These are phyloP conservation scores for Phoxinus dragarum DNA, from an alignment of 2,797 vertebrate species.

Conservation along the genomic window DNA sequence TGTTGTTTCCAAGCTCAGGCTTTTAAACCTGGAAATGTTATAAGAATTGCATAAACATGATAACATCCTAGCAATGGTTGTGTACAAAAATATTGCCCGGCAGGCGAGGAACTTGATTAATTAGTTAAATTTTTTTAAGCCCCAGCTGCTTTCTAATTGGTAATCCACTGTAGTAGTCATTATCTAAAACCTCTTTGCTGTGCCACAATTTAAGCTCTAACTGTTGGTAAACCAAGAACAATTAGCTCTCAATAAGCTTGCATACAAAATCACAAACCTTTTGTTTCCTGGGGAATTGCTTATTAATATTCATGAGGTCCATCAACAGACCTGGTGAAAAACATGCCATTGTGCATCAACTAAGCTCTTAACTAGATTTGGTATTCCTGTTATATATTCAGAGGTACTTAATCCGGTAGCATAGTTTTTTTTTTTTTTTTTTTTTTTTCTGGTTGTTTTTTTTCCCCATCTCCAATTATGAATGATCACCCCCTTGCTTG, in stretches of 20 bases:
- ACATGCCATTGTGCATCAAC: slow-evolving; percentile 30
- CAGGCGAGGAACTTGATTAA: slow-evolving; percentile 63
- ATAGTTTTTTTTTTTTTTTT: background rate
- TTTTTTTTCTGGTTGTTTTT: background rate
- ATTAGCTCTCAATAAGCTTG: slow-evolving; percentile 58
- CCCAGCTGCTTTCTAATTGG: slow-evolving; percentile 54
- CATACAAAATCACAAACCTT: slow-evolving; percentile 56
- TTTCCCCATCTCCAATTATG: slow-evolving; percentile 58
- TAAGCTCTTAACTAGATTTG: slow-evolving; percentile 58
- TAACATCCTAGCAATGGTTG: slow-evolving; percentile 36
- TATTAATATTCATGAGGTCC: slow-evolving; percentile 64
- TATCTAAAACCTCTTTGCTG: slow-evolving; percentile 58
- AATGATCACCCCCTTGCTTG: slow-evolving; percentile 67
- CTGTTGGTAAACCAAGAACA: slow-evolving; percentile 58
- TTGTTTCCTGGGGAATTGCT: slow-evolving; percentile 53
- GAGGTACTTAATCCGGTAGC: slow-evolving; percentile 40
- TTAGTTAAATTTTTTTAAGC: slow-evolving; percentile 40
- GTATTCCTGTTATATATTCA: slow-evolving; percentile 38
- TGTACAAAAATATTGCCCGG: slow-evolving; percentile 67
- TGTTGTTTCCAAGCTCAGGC: background rate
- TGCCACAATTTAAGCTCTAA: slow-evolving; percentile 53
- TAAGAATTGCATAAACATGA: background rate
- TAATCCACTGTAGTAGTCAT: slow-evolving; percentile 56
- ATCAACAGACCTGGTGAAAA: slow-evolving; percentile 50
- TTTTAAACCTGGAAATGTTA: slow-evolving; percentile 8